Evolutionary conservation across 2,888 invertebrate species (phyloP), one percentile per base, ranked within the genome.

Genomic region (Pristionchus japonicus): DNA sequence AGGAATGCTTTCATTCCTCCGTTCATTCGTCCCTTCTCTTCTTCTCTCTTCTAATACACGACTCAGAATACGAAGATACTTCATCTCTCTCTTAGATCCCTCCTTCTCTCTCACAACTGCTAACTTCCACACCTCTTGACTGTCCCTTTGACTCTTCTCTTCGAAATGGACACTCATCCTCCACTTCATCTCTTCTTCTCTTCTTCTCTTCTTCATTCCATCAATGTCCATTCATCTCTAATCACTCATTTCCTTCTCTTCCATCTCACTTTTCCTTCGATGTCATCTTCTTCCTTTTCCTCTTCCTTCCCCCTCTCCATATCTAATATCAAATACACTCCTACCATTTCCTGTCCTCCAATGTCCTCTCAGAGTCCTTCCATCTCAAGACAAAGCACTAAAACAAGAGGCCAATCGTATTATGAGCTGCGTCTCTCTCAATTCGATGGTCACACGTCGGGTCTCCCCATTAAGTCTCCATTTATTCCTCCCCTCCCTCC

Each of bases 141-240:
- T 9, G 13, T 82, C 74, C 23, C 74, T 74, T 74, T 40, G 2
- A 34, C 40, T 23, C 3, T 23, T 40, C 74, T 37, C 74, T n/a
- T 64, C 64, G n/a, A 7, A n/a, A 74, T 74, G 20, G 6, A 20
- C 40, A 40, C 40, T 31, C 31, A 11, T 31, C 64, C 37, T 74
- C 74, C 49, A 23, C 7, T 31, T 67, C 67, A 13, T 67, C 67
- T 67, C 11, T 61, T 49, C 74, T 20, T 34, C 23, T 43, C 9
- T 40, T 43, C 23, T 74, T 40, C 40, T 3, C 11, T 40, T 20
- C 13, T 6, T 70, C 74, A 9, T n/a, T 40, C 40, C 74, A 74
- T 74, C 74, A 74, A 74, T 74, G 40, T 74, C 74, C 40, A 74
- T 74, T 74, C 37, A 74, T 74, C 74, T 74, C 74, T 74, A 74